These are phyloP conservation scores for Dasypus novemcinctus DNA, from an alignment of 2,113 vertebrate species.

Conservation along the genomic window DNA sequence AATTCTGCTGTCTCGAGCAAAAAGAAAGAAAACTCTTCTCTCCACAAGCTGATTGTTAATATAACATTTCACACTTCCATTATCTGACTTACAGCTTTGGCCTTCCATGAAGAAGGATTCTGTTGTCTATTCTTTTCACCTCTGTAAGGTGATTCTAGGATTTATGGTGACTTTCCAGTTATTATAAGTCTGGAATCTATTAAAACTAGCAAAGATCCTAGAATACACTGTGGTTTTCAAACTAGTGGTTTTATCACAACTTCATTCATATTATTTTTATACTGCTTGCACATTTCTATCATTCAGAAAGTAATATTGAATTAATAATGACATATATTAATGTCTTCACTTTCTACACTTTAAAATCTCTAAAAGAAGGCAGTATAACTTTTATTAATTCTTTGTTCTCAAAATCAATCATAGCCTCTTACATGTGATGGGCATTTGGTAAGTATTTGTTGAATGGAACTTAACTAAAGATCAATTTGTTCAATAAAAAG, in stretches of 20 bases:
- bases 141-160: not conserved
- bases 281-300: not conserved
- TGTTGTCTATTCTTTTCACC: not conserved
- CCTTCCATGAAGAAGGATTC: not conserved
- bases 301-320: not conserved
- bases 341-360: not conserved
- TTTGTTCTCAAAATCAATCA: not conserved
- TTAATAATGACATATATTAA: not conserved
- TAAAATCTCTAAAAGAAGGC: not conserved
- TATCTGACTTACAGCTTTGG: not conserved
- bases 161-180: not conserved
- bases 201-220: not conserved
- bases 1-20: not conserved
- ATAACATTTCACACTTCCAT: not conserved
- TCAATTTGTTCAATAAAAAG: not conserved
- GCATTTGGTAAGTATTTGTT: not conserved
- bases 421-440: not conserved
- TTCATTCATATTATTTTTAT: not conserved
- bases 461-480: not conserved
- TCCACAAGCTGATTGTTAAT: not conserved
- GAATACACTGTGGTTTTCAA: not conserved
- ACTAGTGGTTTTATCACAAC: not conserved
- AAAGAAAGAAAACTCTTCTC: not conserved
- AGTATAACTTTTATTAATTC: constrained; percentile 7
- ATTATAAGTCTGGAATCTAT: not conserved